Evolutionary conservation across 2,888 invertebrate genomes (phyloP), one percentile per base, ranked within the genome.

Genomic region (Drosophila maculinotata): DNA sequence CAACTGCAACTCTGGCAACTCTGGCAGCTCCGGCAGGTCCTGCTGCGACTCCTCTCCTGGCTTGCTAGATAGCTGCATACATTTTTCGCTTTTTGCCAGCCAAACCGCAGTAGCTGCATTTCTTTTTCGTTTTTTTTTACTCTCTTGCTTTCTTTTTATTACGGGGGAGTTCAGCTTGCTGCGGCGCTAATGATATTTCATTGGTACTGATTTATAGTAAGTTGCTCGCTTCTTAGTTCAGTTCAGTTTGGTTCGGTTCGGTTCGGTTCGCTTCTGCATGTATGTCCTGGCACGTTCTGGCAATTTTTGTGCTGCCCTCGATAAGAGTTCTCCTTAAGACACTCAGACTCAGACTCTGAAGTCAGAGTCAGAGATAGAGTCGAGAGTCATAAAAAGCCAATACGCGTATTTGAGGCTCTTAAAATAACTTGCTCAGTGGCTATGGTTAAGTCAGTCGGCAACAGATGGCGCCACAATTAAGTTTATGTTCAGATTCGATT

Each of bases 111-210:
- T 64, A 64, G 57, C 14, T 49, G 47, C 44, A 38, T 42, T 33
- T 36, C 58, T 70, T 48, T 45, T 20, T 20, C 31, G 12, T 38
- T 26, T 36, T n/a, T n/a, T n/a, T n/a, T n/a, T n/a, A n/a, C n/a
- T n/a, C n/a, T 1, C 20, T 10, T 23, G 0, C 3, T 12, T 15
- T 10, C 25, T 42, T 14, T 12, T 26, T 35, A 15, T 36, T 36
- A 2, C 25, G 51, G 7, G 42, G 42, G 25, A 28, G 35, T 30
- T 66, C 35, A 38, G 62, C 44, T 48, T 39, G 45, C 60, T 71
- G 60, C 68, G 70, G 51, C 71, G 64, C 70, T 86, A 76, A 76
- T 87, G 74, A 76, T 74, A 86, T 87, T 88, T 84, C 79, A 88
- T 85, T 85, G 76, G 56, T 54, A 70, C 74, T 81, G 85, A 86